A percentile compares a stretch with the other conserved stretches of the same genome.
These are phyloP conservation scores for Cirrhinus molitorella DNA, from an alignment of 2,797 vertebrate genomes.

Conservation along the genomic window DNA sequence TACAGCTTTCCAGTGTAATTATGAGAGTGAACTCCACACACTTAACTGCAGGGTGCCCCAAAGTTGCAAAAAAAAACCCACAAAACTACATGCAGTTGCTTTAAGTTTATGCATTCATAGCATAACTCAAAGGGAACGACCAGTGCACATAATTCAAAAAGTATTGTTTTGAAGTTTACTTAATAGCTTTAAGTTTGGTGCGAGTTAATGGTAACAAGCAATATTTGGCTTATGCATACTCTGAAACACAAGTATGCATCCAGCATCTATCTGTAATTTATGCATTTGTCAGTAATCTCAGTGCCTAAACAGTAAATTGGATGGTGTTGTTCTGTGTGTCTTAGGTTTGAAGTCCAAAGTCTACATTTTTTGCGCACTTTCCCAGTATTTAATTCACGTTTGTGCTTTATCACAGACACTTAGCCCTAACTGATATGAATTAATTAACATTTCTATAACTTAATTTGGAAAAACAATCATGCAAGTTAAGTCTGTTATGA, in stretches of 20 bases:
- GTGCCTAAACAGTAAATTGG: slow-evolving; percentile 64
- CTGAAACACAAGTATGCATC: slow-evolving; percentile 49
- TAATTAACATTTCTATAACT: neutral
- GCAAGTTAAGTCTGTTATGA: neutral
- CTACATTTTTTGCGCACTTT: slow-evolving; percentile 39
- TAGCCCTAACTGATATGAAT: neutral
- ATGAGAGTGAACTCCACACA: neutral
- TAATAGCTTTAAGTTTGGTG: slow-evolving; percentile 29
- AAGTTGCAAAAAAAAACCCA: neutral
- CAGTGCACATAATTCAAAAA: neutral
- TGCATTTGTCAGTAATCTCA: slow-evolving; percentile 55
- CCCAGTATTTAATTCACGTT: slow-evolving; percentile 11
- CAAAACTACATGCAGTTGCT: neutral
- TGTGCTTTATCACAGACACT: slow-evolving; percentile 19
- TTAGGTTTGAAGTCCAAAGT: slow-evolving; percentile 33
- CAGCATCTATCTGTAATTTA: slow-evolving; percentile 36
- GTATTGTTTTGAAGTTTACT: slow-evolving; percentile 9
- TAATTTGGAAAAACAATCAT: neutral
- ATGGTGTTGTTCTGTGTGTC: slow-evolving; percentile 66
- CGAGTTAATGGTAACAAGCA: slow-evolving; percentile 46
- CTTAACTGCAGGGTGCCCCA: neutral
- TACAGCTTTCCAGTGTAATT: neutral
- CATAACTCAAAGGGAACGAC: neutral
- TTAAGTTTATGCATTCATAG: neutral
- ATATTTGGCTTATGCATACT: slow-evolving; percentile 54